A percentile compares a stretch with the other conserved stretches of the same genome.
Conservation (phyloP, 2,888 invertebrate species). For the Maniola hyperantus region DNA sequence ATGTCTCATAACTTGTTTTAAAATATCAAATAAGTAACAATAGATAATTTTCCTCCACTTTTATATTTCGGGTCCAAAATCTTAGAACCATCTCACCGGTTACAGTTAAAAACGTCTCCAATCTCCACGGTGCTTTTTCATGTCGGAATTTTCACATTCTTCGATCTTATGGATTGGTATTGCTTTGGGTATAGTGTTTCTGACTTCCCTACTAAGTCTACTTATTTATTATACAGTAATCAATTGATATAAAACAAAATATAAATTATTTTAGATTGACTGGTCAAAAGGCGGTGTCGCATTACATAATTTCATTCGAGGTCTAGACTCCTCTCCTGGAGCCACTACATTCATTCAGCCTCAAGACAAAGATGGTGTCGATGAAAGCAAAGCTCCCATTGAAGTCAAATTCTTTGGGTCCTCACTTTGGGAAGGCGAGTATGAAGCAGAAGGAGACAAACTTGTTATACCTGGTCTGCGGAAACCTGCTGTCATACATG, state of each 20-base stretch:
- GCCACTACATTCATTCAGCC: slow-evolving; percentile 85
- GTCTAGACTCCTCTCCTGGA: slow-evolving; percentile 97
- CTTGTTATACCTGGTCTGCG: slow-evolving; percentile 84
- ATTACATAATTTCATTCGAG: slow-evolving; percentile 97
- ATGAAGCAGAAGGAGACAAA: slow-evolving; percentile 80
- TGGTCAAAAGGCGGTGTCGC: slow-evolving; percentile 86
- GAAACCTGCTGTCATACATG: slow-evolving; percentile 87
- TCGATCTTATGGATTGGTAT: no score
- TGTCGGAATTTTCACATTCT: no score
- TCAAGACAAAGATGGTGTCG: slow-evolving; percentile 65
- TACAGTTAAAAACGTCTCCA: no score
- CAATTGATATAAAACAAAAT: neutral
- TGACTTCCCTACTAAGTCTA: no score
- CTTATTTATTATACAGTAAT: neutral
- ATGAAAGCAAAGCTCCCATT: slow-evolving; percentile 57
- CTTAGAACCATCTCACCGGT: neutral
- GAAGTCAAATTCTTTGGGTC: slow-evolving; percentile 89
- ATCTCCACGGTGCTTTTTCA: no score
- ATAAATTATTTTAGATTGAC: slow-evolving; percentile 79
- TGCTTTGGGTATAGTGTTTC: no score
- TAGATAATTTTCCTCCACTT: neutral
- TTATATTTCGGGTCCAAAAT: neutral
- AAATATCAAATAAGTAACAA: neutral
- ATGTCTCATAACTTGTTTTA: no score
- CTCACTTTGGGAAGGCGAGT: slow-evolving; percentile 84